Conservation (phyloP, 2,797 vertebrate genomes). For the Delichon dasypus region DNA sequence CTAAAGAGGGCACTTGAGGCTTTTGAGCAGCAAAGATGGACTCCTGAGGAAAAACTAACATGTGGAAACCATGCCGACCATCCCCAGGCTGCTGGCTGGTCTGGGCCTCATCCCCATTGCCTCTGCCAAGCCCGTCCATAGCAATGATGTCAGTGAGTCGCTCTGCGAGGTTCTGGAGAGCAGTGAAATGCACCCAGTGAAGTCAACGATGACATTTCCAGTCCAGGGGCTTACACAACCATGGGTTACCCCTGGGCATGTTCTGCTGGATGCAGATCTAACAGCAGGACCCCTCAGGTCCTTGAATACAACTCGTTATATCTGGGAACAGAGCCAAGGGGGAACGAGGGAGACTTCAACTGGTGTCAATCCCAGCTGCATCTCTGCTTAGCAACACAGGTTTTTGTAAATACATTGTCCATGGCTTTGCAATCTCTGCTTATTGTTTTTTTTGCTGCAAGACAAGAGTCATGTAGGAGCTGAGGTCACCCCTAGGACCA, state of each 20-base stretch:
- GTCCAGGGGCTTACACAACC: neutral
- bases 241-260: neutral
- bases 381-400: slow-evolving; percentile 33
- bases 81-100: neutral
- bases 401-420: neutral
- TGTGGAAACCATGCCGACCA: slow-evolving; percentile 32
- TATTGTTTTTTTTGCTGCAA: neutral
- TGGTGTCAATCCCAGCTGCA: slow-evolving; percentile 15
- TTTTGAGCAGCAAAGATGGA: neutral
- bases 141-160: slow-evolving; percentile 53
- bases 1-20: slow-evolving; percentile 33
- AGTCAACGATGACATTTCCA: slow-evolving; percentile 26
- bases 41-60: neutral
- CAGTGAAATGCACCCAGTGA: slow-evolving; percentile 31
- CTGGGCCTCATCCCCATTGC: neutral
- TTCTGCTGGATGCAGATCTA: slow-evolving; percentile 32
- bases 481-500: neutral
- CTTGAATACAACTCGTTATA: slow-evolving; percentile 18
- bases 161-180: slow-evolving; percentile 46
- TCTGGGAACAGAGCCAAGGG: slow-evolving; percentile 28
- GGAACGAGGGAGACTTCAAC: slow-evolving; percentile 20
- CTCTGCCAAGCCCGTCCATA: slow-evolving; percentile 2
- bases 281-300: slow-evolving; percentile 12
- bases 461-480: neutral
- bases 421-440: neutral